Conservation (phyloP, 1,140 invertebrate genomes). For the Diorhabda elongata region DNA sequence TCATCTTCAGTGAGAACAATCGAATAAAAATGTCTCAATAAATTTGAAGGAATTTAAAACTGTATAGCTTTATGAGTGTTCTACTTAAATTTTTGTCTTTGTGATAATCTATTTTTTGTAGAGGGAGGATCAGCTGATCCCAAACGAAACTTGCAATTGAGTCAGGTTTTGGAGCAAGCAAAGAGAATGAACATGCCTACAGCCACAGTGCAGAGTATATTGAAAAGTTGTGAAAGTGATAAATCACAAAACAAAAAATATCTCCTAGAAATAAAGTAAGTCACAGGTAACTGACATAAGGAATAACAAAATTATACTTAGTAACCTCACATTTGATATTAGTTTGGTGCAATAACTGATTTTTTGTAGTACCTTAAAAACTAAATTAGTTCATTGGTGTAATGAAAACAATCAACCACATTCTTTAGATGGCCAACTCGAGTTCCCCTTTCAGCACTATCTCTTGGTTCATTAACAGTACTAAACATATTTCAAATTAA, state of each 20-base stretch:
- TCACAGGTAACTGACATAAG: not conserved
- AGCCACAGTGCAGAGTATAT: constrained; percentile 54
- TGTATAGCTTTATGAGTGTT: too few relatives aligned
- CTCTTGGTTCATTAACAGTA: too few relatives aligned
- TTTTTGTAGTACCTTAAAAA: not conserved
- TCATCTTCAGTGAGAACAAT: too few relatives aligned
- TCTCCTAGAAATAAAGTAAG: constrained; percentile 47
- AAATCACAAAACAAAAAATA: constrained; percentile 43
- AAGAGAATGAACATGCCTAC: constrained; percentile 57
- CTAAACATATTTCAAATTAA: too few relatives aligned
- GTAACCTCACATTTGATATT: too few relatives aligned
- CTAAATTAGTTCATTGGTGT: not conserved
- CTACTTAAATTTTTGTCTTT: too few relatives aligned
- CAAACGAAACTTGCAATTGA: constrained; percentile 53
- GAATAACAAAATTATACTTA: too few relatives aligned
- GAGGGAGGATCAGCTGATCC: constrained; percentile 56
- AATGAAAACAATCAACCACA: too few relatives aligned
- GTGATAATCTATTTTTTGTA: constrained; percentile 28
- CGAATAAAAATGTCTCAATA: too few relatives aligned
- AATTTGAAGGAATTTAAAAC: too few relatives aligned
- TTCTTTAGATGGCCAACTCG: too few relatives aligned
- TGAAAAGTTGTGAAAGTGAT: constrained; percentile 51
- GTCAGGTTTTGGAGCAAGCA: constrained; percentile 56
- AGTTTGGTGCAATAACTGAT: not conserved
- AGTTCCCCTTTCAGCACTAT: too few relatives aligned